These are phyloP conservation scores for Scomberomorus guttatus DNA, from an alignment of 2,797 vertebrate genomes.

Conservation along the genomic window DNA sequence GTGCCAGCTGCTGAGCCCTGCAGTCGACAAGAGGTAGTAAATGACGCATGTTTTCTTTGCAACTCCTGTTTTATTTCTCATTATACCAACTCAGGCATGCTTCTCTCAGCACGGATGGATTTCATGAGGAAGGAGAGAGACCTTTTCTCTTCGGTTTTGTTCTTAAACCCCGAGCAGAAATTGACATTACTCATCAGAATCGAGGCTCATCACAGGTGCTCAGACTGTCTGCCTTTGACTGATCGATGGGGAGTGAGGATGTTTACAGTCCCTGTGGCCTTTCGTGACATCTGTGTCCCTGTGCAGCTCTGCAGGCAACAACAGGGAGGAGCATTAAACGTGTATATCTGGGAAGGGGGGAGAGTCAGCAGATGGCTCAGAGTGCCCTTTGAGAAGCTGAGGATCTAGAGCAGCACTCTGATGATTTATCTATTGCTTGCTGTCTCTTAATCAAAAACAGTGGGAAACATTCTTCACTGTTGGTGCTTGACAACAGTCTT, in stretches of 20 bases:
- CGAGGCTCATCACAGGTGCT: not conserved
- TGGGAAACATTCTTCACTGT: slow-evolving; percentile 47
- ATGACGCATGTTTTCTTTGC: slow-evolving; percentile 34
- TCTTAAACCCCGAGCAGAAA: slow-evolving; percentile 13
- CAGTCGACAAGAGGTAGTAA: slow-evolving; percentile 20
- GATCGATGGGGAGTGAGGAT: slow-evolving; percentile 36
- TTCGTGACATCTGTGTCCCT: slow-evolving; percentile 49
- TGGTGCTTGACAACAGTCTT: slow-evolving; percentile 38
- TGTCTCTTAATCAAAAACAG: slow-evolving; percentile 52
- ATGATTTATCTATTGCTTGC: slow-evolving; percentile 58
- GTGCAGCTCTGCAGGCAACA: slow-evolving; percentile 27
- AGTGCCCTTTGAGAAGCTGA: slow-evolving; percentile 40
- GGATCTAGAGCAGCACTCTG: slow-evolving; percentile 39
- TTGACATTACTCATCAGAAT: not conserved
- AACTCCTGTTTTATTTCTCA: slow-evolving; percentile 11
- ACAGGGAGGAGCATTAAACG: slow-evolving; percentile 6
- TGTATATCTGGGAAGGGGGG: not conserved
- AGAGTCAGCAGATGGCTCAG: slow-evolving; percentile 45
- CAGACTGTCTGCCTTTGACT: slow-evolving; percentile 15
- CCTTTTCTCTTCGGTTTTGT: not conserved
- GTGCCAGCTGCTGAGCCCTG: slow-evolving; percentile 35
- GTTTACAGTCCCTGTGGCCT: slow-evolving; percentile 51
- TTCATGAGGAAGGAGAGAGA: not conserved
- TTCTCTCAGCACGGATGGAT: not conserved
- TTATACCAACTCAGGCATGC: not conserved